Conservation (phyloP, 2,113 vertebrate genomes). For the Corydoras maculifer region DNA sequence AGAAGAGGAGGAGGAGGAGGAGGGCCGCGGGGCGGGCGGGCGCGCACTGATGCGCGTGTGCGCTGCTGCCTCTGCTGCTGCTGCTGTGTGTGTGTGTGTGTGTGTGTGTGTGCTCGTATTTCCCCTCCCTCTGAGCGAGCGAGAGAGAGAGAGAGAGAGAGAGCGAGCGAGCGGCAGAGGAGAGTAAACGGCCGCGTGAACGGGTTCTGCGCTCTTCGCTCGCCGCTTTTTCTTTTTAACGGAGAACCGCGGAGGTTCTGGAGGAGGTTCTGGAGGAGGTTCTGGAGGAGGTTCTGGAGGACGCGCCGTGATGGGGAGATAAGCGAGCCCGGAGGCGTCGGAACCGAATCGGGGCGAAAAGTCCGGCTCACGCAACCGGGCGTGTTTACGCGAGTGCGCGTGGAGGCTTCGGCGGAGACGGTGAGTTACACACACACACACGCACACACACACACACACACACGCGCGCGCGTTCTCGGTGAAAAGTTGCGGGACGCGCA, state of each 20-base stretch:
- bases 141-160: neutral
- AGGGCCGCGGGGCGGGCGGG: conserved; percentile 15
- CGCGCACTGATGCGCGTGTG: conserved; percentile 4
- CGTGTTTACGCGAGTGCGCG: neutral
- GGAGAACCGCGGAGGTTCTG: no score
- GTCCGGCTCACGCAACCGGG: neutral
- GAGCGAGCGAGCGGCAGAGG: neutral
- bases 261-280: no score
- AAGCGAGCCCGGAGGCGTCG: neutral
- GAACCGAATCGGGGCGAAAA: neutral
- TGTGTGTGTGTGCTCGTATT: neutral
- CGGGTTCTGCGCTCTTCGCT: neutral
- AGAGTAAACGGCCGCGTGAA: neutral
- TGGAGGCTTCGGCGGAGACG: conserved; percentile 1
- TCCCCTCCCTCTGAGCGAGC: conserved; percentile 14
- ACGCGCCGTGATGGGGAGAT: neutral
- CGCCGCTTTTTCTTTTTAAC: neutral
- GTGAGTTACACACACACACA: conserved; percentile 7
- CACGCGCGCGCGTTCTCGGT: no score
- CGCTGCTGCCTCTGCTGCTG: neutral
- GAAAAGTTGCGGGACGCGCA: no score
- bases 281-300: neutral
- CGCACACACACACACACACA: neutral
- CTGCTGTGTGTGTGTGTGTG: neutral
- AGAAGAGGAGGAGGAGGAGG: neutral